Percentiles rank a stretch among this genome's conserved stretches.
Conservation (phyloP, 2,888 invertebrate species). For the Cataglyphis rosenhaueri region DNA sequence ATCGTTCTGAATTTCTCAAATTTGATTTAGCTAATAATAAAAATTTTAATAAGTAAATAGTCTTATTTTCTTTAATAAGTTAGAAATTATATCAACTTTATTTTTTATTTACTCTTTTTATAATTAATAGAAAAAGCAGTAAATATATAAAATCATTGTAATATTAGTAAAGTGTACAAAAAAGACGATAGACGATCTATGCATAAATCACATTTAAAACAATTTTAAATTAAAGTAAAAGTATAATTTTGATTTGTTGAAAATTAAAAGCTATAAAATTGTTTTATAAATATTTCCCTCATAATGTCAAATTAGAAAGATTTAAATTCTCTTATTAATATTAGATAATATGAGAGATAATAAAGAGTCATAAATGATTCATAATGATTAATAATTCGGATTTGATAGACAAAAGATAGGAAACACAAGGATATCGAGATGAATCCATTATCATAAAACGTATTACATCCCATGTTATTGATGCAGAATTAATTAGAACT, state of each 20-base stretch:
- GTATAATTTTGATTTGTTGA: neutral
- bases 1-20: neutral
- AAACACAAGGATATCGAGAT: neutral
- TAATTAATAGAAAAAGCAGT: neutral
- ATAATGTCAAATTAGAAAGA: neutral
- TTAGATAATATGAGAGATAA: neutral
- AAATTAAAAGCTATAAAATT: slow-evolving; percentile 11
- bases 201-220: neutral
- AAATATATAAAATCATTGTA: neutral
- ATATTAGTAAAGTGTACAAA: neutral
- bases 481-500: slow-evolving; percentile 15
- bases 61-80: neutral
- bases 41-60: neutral
- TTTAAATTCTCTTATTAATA: slow-evolving; percentile 19
- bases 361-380: slow-evolving; percentile 7
- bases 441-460: slow-evolving; percentile 24
- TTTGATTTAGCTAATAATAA: neutral
- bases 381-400: slow-evolving; percentile 38
- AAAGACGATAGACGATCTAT: neutral
- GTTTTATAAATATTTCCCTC: slow-evolving; percentile 21
- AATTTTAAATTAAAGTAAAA: neutral
- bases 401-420: neutral
- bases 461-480: slow-evolving; percentile 4
- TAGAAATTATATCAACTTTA: neutral
- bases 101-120: neutral